Conservation (phyloP, 2,797 vertebrate species). For the Lacerta agilis region DNA sequence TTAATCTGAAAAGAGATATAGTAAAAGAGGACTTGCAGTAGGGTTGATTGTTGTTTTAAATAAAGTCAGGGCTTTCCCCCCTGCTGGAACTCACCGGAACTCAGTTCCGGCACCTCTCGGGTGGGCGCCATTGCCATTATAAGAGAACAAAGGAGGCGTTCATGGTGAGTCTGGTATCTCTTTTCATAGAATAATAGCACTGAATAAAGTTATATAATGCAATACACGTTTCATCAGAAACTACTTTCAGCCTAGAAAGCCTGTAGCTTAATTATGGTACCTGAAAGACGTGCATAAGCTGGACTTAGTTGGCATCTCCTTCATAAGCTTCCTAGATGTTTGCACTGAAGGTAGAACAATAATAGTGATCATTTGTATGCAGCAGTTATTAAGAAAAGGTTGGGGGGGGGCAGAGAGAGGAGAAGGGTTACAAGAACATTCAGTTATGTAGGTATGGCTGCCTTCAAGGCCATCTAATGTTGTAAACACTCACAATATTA, state of each 20-base stretch:
- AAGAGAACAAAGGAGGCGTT: too few species aligned
- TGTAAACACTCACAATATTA: neutral
- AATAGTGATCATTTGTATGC: neutral
- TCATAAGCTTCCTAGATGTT: neutral
- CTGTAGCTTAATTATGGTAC: neutral
- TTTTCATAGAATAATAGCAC: too few species aligned
- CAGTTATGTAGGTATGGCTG: neutral
- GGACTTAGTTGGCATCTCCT: neutral
- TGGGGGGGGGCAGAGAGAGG: neutral
- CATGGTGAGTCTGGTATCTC: too few species aligned
- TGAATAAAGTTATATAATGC: neutral
- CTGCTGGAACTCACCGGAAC: too few species aligned
- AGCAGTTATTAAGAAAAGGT: neutral
- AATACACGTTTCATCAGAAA: neutral
- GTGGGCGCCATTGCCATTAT: too few species aligned
- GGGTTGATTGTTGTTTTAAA: neutral
- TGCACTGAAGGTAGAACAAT: too few species aligned
- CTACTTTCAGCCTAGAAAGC: neutral
- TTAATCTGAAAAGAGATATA: neutral
- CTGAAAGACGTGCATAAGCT: neutral
- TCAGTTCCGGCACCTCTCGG: too few species aligned
- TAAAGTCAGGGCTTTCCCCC: neutral
- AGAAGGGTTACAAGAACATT: neutral
- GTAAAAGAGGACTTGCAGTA: neutral
- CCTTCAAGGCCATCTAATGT: neutral